phyloP scores from a whole-genome alignment of 2,113 vertebrate genomes.

The Steatornis caripensis region DNA sequence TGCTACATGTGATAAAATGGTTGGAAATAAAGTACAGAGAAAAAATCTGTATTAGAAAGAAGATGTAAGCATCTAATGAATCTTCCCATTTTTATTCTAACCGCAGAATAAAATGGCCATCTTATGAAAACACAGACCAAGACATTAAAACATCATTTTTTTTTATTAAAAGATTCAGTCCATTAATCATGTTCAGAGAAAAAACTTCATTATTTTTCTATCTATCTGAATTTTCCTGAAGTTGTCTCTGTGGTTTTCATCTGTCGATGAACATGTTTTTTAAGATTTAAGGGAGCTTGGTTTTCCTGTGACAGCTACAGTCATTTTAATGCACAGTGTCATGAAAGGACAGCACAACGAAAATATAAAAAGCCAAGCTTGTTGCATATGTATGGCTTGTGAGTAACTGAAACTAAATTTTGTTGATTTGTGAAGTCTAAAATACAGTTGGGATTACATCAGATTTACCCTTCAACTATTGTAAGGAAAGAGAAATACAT shows the following conservation, averaged over 20 bases:
- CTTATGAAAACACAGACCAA: not conserved
- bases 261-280: constrained; percentile 27
- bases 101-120: not conserved
- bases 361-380: constrained; percentile 60
- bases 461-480: constrained; percentile 64
- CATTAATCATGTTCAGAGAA: not conserved
- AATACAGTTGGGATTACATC: constrained; percentile 59
- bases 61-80: not conserved
- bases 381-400: constrained; percentile 68
- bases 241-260: constrained; percentile 13
- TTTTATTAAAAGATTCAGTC: not conserved
- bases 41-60: not conserved
- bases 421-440: constrained; percentile 56
- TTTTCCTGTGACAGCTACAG: constrained; percentile 60
- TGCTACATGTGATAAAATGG: not conserved
- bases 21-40: not conserved
- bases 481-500: constrained; percentile 42
- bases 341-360: constrained; percentile 61
- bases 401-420: constrained; percentile 63
- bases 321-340: constrained; percentile 66
- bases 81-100: not conserved
- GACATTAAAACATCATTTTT: not conserved
- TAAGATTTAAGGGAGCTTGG: constrained; percentile 49
- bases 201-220: not conserved
- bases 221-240: constrained; percentile 7